Evolutionary conservation across 2,797 vertebrate species (phyloP), one percentile per base, ranked within the genome.

Genomic region (Sylvilagus floridanus): DNA sequence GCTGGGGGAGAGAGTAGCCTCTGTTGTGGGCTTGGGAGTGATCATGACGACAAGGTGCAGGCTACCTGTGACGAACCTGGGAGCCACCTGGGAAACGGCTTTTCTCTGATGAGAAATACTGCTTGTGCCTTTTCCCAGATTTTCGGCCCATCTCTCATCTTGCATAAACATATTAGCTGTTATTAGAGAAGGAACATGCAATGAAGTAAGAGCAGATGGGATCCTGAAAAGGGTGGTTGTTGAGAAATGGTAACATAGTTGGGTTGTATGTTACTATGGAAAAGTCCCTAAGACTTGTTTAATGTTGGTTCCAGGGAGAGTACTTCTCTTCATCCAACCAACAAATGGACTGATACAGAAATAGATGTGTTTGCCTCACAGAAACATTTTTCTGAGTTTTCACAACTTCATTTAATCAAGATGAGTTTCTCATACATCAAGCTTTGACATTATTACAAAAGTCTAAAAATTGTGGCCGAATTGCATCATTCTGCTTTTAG

Each of bases 371-470:
- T 91, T 88, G 35, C 14, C 21, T 7, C 50, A 54, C 42, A 83
- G 65, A 52, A 87, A 65, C 24, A n/a, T 71, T 22, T 75, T 42
- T 52, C 37, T 76, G 30, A 77, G 37, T 82, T 84, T n/a, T 93
- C 30, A 86, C 28, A 54, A n/a, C 24, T 95, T 92, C 19, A 85
- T 90, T 91, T 93, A 88, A 79, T 90, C 19, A 69, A 75, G 83
- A 54, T 83, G 19, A 75, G 19, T 92, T 93, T 94, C 35, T 92
- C 90, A 88, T 1, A 72, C 30, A 76, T 52, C 8, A 72, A 93
- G 37, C 12, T 26, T 90, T 92, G 50, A 93, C 4, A 6, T 91
- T 93, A n/a, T 66, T 8, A 32, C 75, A 76, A 30, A 88, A 77
- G 11, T 76, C 84, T 84, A 72, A 62, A 95, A 85, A 79, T 84